Evolutionary conservation across 2,113 vertebrate species (phyloP).

Genomic region (Oncorhynchus nerka): DNA sequence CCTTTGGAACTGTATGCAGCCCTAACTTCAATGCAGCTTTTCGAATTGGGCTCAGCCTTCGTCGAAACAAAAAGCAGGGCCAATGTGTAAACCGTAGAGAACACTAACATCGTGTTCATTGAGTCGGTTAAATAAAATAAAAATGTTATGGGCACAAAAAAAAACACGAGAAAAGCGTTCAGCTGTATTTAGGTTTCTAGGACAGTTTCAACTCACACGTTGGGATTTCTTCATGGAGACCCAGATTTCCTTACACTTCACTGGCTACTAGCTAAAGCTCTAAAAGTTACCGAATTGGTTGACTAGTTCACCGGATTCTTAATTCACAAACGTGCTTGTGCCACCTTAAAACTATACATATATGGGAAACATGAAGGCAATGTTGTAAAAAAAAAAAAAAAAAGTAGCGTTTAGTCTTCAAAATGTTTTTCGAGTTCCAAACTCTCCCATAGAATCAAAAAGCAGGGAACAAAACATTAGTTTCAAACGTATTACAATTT

Average conservation of each 20-base stretch:
- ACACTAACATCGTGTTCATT: constrained; percentile 68
- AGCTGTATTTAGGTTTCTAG: constrained; percentile 44
- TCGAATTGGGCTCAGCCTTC: constrained; percentile 80
- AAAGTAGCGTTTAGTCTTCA: neutral
- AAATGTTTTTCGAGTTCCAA: constrained; percentile 28
- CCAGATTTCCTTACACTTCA: constrained; percentile 41
- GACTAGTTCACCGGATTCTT: constrained; percentile 39
- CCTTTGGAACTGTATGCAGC: constrained; percentile 85
- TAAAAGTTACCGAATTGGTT: constrained; percentile 18
- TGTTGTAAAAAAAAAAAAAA: too few relatives aligned
- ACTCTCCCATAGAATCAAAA: constrained; percentile 16
- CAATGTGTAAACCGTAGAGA: constrained; percentile 71
- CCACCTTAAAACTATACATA: constrained; percentile 8
- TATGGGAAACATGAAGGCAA: too few relatives aligned
- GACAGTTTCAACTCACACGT: constrained; percentile 51
- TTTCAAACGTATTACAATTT: constrained; percentile 33
- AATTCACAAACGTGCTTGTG: constrained; percentile 44
- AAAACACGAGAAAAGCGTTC: neutral
- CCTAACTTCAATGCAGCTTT: constrained; percentile 87
- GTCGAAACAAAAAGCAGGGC: constrained; percentile 63
- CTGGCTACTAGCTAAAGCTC: neutral
- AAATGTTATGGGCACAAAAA: neutral
- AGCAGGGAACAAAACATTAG: neutral
- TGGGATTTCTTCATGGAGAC: constrained; percentile 68
- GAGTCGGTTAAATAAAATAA: neutral